Conservation (phyloP, 2,888 invertebrate species). For the Drosophila yooni region DNA sequence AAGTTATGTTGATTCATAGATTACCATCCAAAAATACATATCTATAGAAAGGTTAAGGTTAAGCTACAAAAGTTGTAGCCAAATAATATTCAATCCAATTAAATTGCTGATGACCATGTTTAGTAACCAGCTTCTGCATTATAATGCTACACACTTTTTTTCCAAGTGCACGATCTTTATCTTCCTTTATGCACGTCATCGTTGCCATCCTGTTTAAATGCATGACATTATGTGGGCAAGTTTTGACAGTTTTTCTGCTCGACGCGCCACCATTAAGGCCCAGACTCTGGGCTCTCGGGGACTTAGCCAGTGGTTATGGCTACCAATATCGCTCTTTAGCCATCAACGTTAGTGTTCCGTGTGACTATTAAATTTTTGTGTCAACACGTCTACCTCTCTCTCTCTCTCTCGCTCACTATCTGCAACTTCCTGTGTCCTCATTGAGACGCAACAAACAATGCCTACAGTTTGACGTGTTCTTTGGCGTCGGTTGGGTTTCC, state of each 20-base stretch:
- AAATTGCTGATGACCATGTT: background rate
- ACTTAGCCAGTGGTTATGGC: slow-evolving; percentile 22
- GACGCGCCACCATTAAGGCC: slow-evolving; percentile 27
- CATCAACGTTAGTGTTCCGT: slow-evolving; percentile 42
- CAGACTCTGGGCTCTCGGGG: slow-evolving; percentile 4
- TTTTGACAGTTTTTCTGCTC: slow-evolving; percentile 57
- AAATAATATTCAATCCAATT: background rate
- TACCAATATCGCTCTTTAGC: slow-evolving; percentile 35
- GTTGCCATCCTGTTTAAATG: slow-evolving; percentile 51
- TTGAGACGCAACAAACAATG: slow-evolving; percentile 17
- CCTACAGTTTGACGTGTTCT: slow-evolving; percentile 54
- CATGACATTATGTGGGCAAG: slow-evolving; percentile 68
- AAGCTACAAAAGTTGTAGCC: background rate
- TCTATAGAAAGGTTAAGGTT: no score
- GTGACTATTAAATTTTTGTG: slow-evolving; percentile 70
- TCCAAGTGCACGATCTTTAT: slow-evolving; percentile 23
- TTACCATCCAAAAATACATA: background rate
- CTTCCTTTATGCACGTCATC: slow-evolving; percentile 33
- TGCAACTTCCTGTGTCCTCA: background rate
- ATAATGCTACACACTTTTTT: background rate
- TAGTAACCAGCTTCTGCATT: background rate
- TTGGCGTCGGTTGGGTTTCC: slow-evolving; percentile 35
- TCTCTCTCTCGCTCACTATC: background rate
- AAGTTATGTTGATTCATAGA: background rate
- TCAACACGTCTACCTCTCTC: slow-evolving; percentile 5